Evolutionary conservation across 2,888 invertebrate species (phyloP), one percentile per base, ranked within the genome.

Genomic region (Cephalotes varians): DNA sequence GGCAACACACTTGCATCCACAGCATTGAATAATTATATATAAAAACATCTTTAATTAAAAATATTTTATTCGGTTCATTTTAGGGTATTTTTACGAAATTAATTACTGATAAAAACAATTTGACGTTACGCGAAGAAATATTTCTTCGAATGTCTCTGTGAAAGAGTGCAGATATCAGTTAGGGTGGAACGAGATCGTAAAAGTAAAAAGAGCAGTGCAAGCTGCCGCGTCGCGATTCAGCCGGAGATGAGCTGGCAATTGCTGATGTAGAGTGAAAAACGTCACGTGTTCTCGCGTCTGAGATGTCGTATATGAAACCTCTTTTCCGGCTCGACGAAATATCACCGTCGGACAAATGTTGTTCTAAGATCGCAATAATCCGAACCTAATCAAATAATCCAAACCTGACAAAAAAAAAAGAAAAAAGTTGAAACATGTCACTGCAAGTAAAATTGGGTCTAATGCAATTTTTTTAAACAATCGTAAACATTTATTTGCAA

Each of bases 131-230:
- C n/a, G 12, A 21, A 56, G 44, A 58, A 7, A 4, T 47, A 5
- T 18, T 40, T 69, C 44, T 37, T 47, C 44, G 18, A 40, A 37
- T 51, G 18, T 25, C 34, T 44, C n/a, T n/a, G 54, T 37, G 56
- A 79, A 58, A 58, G 44, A 79, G 56, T 71, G 15, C 25, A 40
- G 54, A 65, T 54, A 58, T 69, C 77, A 44, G 69, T 69, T 69
- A 69, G 56, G 77, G 21, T 47, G 56, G 77, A 25, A 44, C 47
- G 77, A 65, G 64, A 79, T 79, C 77, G 69, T 79, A 79, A 79
- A 77, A 58, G 44, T 58, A 69, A 79, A 79, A 79, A 69, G 77
- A 79, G 77, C 77, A 56, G 77, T 69, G 56, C 77, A 79, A 79
- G 77, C 77, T 69, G 69, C 76, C 69, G 56, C 77, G 69, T 69